A percentile compares a stretch with the other conserved stretches of the same genome.
phyloP scores from a whole-genome alignment of 37 sponge, comb jelly and placozoan genomes.

The Oopsacas minuta region DNA sequence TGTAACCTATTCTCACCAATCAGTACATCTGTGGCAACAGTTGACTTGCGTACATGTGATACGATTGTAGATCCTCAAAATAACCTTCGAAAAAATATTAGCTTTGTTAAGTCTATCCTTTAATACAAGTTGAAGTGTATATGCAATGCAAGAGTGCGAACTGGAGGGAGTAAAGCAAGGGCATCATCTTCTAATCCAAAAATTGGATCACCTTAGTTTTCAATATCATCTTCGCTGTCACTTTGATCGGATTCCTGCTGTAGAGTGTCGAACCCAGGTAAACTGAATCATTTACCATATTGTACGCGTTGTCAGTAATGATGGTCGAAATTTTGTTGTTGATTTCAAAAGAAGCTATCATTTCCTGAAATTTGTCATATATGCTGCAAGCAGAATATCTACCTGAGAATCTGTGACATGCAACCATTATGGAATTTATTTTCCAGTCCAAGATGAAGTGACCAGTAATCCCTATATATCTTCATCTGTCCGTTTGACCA shows the following conservation, averaged over 20 bases:
- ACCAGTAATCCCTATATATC: slow-evolving; percentile 24
- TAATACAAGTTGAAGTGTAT: slow-evolving; percentile 28
- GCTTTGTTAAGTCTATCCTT: slow-evolving; percentile 27
- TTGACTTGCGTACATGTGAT: slow-evolving; percentile 29
- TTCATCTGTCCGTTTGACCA: slow-evolving; percentile 29
- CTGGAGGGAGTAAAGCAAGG: slow-evolving; percentile 7
- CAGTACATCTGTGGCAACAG: slow-evolving; percentile 16
- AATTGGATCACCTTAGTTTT: slow-evolving; percentile 6
- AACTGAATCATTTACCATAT: background rate
- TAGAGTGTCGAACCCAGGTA: background rate
- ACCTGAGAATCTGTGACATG: slow-evolving; percentile 17
- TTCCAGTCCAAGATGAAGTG: slow-evolving; percentile 25
- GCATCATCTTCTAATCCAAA: slow-evolving; percentile 17
- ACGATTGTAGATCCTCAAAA: slow-evolving; percentile 22
- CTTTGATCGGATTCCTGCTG: slow-evolving; percentile 20
- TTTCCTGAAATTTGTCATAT: slow-evolving; percentile 19
- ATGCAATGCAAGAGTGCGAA: slow-evolving; percentile 24
- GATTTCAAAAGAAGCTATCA: slow-evolving; percentile 18
- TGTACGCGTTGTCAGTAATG: slow-evolving; percentile 16
- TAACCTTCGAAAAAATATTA: slow-evolving; percentile 19
- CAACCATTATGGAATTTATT: slow-evolving; percentile 12
- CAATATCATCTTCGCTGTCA: slow-evolving; percentile 19
- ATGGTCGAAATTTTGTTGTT: slow-evolving; percentile 13
- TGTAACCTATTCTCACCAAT: slow-evolving; percentile 23
- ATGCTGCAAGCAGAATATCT: slow-evolving; percentile 19